These are phyloP conservation scores for Listronotus bonariensis DNA, from an alignment of 1,140 invertebrate genomes.

Conservation along the genomic window DNA sequence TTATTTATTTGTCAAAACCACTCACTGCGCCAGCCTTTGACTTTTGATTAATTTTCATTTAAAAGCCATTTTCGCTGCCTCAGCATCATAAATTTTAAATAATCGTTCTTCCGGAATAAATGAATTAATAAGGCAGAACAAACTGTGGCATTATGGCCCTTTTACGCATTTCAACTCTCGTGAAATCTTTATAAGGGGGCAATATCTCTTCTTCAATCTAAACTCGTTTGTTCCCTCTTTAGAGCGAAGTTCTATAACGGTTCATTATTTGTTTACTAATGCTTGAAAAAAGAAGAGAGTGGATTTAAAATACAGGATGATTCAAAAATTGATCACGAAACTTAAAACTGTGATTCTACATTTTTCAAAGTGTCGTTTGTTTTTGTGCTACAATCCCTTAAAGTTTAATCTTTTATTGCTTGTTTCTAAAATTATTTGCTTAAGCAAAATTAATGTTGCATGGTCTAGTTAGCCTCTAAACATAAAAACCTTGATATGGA, in stretches of 20 bases:
- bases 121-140: conserved; percentile 29
- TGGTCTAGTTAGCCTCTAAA: no score
- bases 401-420: no score
- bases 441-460: no score
- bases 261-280: no score
- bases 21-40: not conserved
- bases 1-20: conserved; percentile 12
- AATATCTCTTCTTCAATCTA: conserved; percentile 12
- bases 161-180: conserved; percentile 15
- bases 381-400: no score
- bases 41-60: conserved; percentile 21
- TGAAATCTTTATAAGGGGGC: conserved; percentile 14
- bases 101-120: conserved; percentile 15
- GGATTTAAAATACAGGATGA: no score
- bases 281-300: no score
- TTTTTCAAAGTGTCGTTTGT: no score
- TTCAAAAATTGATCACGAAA: no score
- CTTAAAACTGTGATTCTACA: no score
- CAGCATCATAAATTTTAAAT: conserved; percentile 24
- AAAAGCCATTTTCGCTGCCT: conserved; percentile 4
- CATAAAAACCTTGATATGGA: no score
- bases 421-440: no score
- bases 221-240: not conserved
- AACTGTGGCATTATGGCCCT: conserved; percentile 18
- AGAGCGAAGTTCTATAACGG: not conserved